Conservation (phyloP, 2,113 vertebrate genomes). For the Rhizomys pruinosus region DNA sequence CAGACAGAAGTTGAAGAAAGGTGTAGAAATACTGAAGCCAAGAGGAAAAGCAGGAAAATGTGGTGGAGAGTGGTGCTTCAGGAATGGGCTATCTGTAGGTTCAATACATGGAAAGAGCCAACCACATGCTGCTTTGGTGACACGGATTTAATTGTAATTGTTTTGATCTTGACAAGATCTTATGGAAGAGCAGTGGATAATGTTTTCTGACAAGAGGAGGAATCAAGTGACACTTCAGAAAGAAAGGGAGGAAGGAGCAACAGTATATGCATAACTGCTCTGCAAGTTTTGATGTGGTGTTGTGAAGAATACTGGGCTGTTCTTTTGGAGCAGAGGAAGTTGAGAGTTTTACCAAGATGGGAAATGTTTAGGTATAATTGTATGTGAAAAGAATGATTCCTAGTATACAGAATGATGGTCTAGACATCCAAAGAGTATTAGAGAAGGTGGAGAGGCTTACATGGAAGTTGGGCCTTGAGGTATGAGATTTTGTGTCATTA, state of each 20-base stretch:
- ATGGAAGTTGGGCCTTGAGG: neutral
- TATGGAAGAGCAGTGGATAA: neutral
- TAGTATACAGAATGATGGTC: neutral
- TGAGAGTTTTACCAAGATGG: neutral
- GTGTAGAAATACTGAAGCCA: neutral
- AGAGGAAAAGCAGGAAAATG: neutral
- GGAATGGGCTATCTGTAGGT: neutral
- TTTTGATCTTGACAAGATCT: neutral
- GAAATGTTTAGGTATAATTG: neutral
- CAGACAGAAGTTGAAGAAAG: neutral
- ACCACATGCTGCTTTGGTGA: neutral
- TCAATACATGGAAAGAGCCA: neutral
- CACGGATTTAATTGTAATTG: neutral
- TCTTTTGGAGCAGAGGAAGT: neutral
- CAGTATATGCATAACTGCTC: fast-evolving
- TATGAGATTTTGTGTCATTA: neutral
- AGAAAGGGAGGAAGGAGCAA: neutral
- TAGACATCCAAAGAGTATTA: neutral
- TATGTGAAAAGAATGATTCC: neutral
- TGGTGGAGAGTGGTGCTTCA: neutral
- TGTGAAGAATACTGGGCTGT: neutral
- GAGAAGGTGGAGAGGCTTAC: neutral
- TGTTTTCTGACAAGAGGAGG: neutral
- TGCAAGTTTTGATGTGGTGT: neutral
- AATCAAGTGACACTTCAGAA: neutral